A percentile compares a stretch with the other conserved stretches of the same genome.
Conservation (phyloP, 2,888 invertebrate species). For the Macrosiphum euphorbiae region DNA sequence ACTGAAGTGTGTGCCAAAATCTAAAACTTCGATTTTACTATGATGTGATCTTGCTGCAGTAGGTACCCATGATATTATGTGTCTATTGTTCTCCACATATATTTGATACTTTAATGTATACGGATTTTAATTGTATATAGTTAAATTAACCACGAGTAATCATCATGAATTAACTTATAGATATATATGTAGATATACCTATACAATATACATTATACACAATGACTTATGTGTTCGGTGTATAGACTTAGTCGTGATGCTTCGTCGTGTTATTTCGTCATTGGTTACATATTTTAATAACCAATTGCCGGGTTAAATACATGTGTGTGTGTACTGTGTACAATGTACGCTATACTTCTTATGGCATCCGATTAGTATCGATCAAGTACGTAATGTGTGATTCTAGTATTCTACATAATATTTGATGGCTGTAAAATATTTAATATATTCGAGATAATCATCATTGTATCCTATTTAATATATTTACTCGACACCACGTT, state of each 20-base stretch:
- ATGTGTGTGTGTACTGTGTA: background rate
- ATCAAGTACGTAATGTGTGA: background rate
- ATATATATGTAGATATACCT: background rate
- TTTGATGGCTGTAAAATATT: background rate
- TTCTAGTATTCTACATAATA: background rate
- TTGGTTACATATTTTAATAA: background rate
- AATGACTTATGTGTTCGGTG: background rate
- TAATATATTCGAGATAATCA: constrained; percentile 16
- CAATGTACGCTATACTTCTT: background rate
- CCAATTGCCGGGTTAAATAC: background rate
- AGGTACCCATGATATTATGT: background rate
- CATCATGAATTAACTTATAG: background rate
- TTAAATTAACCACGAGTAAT: background rate
- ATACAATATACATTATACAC: background rate
- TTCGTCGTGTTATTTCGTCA: constrained; percentile 28
- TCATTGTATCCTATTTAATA: background rate
- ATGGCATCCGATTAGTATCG: background rate
- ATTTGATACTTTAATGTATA: background rate
- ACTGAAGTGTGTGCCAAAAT: background rate
- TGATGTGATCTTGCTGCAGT: background rate
- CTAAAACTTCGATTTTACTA: background rate
- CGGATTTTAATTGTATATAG: background rate
- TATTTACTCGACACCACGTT: constrained; percentile 24
- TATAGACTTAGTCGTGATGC: background rate
- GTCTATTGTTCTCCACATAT: background rate